phyloP scores from a whole-genome alignment of 1,140 invertebrate species.

The Aricia agestis region DNA sequence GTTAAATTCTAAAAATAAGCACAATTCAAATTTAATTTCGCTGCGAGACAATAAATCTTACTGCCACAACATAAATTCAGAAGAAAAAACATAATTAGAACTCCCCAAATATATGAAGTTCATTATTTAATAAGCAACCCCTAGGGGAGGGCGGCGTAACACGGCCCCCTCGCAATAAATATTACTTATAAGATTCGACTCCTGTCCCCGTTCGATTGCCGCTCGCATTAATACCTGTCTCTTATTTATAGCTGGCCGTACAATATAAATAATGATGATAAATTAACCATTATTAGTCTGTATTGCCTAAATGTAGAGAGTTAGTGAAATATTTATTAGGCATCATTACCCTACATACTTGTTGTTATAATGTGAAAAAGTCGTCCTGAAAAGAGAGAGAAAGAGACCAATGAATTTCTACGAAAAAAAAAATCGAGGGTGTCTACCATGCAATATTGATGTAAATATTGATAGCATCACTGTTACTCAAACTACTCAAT shows the following conservation, averaged over 20 bases:
- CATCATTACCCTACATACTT: too few species aligned
- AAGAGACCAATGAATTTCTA: too few species aligned
- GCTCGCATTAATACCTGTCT: slow-evolving; percentile 5
- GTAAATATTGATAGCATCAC: too few species aligned
- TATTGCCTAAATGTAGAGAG: not conserved
- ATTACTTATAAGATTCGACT: slow-evolving; percentile 43
- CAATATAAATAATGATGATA: not conserved
- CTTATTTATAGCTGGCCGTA: not conserved
- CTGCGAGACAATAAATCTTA: not conserved
- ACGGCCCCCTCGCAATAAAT: slow-evolving; percentile 50
- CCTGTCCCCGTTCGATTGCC: slow-evolving; percentile 1
- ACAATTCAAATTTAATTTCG: not conserved
- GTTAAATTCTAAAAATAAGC: not conserved
- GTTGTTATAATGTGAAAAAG: too few species aligned
- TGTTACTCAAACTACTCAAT: too few species aligned
- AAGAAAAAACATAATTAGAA: slow-evolving; percentile 12
- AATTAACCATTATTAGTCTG: not conserved
- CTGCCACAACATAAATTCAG: not conserved
- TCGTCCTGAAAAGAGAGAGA: too few species aligned
- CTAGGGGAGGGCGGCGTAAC: slow-evolving; percentile 18
- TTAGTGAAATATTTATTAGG: too few species aligned
- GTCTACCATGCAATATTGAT: too few species aligned
- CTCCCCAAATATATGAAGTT: slow-evolving; percentile 26
- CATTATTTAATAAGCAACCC: slow-evolving; percentile 17
- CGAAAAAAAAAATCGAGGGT: too few species aligned